phyloP scores from a whole-genome alignment of 2,888 invertebrate species.

The Sclerodermus sp. region DNA sequence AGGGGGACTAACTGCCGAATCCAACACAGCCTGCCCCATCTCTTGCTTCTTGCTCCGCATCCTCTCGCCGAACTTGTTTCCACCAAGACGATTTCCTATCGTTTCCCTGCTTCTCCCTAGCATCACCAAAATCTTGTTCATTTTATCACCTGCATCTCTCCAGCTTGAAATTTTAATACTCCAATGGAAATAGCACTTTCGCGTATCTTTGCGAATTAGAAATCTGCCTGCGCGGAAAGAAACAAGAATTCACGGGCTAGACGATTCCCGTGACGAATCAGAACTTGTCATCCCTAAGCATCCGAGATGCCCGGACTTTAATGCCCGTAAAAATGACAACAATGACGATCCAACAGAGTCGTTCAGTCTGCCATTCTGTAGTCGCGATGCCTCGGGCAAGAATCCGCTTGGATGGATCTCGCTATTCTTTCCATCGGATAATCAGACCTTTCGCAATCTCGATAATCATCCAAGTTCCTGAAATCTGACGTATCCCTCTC shows the following conservation, averaged over 20 bases:
- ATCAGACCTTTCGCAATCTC: conserved; percentile 39
- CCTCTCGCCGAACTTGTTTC: conserved; percentile 34
- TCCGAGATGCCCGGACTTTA: conserved; percentile 19
- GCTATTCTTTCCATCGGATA: conserved; percentile 42
- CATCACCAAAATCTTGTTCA: too few species aligned
- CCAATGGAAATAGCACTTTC: too few species aligned
- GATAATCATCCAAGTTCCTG: conserved; percentile 37
- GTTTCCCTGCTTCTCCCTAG: neutral
- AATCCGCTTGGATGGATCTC: conserved; percentile 40
- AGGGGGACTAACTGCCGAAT: conserved; percentile 51
- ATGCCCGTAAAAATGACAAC: conserved; percentile 40
- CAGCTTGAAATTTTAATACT: too few species aligned
- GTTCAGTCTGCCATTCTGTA: conserved; percentile 35
- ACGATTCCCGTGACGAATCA: neutral
- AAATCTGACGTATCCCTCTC: neutral
- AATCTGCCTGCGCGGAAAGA: too few species aligned
- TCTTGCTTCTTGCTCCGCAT: conserved; percentile 25
- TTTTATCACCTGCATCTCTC: too few species aligned
- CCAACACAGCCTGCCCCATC: conserved; percentile 24
- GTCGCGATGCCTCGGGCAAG: conserved; percentile 34
- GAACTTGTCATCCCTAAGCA: conserved; percentile 1
- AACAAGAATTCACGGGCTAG: neutral
- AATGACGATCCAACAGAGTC: conserved; percentile 41
- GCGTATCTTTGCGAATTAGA: too few species aligned
- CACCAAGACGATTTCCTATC: conserved; percentile 20